Percentiles rank a stretch among this genome's conserved stretches.
Conservation (phyloP, 2,113 vertebrate species). For the Hyperoodon ampullatus region DNA sequence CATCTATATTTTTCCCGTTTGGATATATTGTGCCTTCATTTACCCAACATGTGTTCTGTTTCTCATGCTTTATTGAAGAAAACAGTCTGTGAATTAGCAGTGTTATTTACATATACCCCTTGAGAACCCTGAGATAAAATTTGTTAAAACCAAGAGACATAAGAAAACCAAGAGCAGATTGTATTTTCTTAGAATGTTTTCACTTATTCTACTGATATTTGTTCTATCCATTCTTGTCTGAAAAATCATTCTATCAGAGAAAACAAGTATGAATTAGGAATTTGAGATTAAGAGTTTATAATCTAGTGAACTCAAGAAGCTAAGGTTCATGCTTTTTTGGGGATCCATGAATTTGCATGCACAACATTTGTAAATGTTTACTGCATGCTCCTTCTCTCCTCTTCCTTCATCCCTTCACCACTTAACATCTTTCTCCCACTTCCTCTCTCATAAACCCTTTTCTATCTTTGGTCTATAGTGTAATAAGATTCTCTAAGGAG, state of each 20-base stretch:
- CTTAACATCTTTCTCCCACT: neutral
- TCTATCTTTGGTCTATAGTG: neutral
- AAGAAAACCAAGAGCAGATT: neutral
- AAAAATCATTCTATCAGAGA: neutral
- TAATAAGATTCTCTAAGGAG: neutral
- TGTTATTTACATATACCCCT: neutral
- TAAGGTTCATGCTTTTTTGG: rapidly evolving
- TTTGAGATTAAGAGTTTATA: neutral
- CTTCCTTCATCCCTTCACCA: neutral
- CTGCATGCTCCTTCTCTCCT: rapidly evolving
- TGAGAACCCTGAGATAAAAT: neutral
- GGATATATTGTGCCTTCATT: neutral
- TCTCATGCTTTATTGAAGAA: neutral
- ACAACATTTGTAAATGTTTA: neutral
- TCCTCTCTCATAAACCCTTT: neutral
- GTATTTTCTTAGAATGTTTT: neutral
- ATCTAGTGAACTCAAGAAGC: neutral
- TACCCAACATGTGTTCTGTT: neutral
- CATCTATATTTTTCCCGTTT: neutral
- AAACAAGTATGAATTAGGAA: neutral
- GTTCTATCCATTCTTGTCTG: neutral
- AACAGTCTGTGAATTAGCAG: neutral
- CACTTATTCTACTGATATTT: neutral
- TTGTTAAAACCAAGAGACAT: neutral
- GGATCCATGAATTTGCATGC: neutral